Conservation (phyloP, 2,797 vertebrate species). For the Psittacula echo region DNA sequence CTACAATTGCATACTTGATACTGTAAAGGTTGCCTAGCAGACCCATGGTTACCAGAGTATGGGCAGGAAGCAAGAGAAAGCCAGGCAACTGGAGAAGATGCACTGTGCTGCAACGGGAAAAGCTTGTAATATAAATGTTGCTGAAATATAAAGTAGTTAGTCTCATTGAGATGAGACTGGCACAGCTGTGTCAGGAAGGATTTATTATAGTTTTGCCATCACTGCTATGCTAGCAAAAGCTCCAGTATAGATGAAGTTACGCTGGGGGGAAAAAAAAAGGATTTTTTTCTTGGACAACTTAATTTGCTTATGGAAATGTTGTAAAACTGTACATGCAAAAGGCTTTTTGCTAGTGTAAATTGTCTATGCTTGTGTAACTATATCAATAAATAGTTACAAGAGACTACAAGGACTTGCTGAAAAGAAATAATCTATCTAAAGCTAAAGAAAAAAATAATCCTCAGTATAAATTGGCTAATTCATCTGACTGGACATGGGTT, state of each 20-base stretch:
- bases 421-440: not conserved
- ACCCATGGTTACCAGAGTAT: not conserved
- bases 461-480: not conserved
- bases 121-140: not conserved
- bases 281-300: not conserved
- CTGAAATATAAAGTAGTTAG: slow-evolving; percentile 6
- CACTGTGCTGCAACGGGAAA: not conserved
- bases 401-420: not conserved
- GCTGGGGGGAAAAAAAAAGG: not conserved
- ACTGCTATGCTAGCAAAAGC: not conserved
- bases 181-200: not conserved
- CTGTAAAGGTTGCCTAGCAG: not conserved
- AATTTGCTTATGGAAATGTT: not conserved
- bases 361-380: not conserved
- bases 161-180: slow-evolving; percentile 13
- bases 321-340: not conserved
- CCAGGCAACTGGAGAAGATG: not conserved
- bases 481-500: not conserved
- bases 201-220: slow-evolving; percentile 9
- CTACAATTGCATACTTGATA: not conserved
- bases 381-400: not conserved
- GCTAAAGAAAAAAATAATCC: not conserved
- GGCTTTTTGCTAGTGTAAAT: not conserved
- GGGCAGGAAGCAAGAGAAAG: not conserved
- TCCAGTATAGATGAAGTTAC: not conserved